Evolutionary conservation across 2,113 vertebrate genomes (phyloP).

Genomic region (Silurus glanis): DNA sequence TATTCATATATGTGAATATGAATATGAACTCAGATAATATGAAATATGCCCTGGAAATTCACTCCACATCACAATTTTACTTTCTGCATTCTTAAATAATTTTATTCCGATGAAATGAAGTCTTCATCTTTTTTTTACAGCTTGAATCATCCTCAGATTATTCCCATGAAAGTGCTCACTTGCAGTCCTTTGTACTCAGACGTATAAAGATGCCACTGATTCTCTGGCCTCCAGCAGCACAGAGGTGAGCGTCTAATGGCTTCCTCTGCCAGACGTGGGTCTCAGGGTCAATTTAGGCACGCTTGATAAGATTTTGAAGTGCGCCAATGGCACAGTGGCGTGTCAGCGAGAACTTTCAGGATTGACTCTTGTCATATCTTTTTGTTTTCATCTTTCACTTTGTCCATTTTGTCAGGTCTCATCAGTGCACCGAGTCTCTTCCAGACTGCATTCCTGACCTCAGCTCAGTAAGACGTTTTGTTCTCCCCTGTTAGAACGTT

Average conservation of each 20-base stretch:
- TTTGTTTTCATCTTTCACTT: constrained; percentile 44
- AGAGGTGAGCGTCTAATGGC: constrained; percentile 45
- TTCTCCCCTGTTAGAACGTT: constrained; percentile 54
- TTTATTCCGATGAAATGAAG: not conserved
- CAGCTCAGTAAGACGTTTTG: constrained; percentile 58
- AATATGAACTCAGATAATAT: not conserved
- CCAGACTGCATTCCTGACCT: constrained; percentile 57
- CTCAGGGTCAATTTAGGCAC: constrained; percentile 25
- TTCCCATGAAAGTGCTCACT: constrained; percentile 33
- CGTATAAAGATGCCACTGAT: constrained; percentile 62
- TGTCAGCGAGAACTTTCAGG: constrained; percentile 38
- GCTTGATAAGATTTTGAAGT: constrained; percentile 33
- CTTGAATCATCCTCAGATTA: constrained; percentile 19
- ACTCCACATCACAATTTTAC: no score
- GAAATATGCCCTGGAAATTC: not conserved
- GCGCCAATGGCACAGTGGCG: constrained; percentile 23
- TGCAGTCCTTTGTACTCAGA: constrained; percentile 55
- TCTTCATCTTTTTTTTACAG: not conserved
- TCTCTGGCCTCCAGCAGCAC: constrained; percentile 58
- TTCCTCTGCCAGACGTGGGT: constrained; percentile 16
- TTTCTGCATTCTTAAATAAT: not conserved
- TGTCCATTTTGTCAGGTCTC: constrained; percentile 60
- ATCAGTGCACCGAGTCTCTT: constrained; percentile 61
- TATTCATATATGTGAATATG: no score
- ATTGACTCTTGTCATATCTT: constrained; percentile 43